These are phyloP conservation scores for Calcarius ornatus DNA, from an alignment of 2,113 vertebrate genomes.

Conservation along the genomic window DNA sequence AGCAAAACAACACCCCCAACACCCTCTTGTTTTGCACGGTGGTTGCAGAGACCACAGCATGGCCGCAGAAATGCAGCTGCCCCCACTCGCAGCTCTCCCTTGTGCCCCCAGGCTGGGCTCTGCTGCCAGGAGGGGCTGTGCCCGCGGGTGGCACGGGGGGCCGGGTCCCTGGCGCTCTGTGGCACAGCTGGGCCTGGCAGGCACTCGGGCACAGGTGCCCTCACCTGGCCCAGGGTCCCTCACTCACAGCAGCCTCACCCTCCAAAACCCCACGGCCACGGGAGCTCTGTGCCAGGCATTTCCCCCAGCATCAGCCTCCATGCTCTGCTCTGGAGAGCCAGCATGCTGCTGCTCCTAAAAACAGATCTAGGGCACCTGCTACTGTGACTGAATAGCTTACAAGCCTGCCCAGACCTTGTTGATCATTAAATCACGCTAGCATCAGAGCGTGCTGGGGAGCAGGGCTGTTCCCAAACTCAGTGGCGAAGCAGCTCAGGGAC, in stretches of 20 bases:
- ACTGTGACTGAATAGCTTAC: neutral
- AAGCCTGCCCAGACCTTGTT: neutral
- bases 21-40: neutral
- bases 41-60: rapidly evolving
- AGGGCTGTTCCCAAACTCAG: rapidly evolving
- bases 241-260: rapidly evolving
- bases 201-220: neutral
- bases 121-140: neutral
- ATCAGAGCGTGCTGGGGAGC: neutral
- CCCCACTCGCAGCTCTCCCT: neutral
- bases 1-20: neutral
- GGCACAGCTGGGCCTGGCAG: neutral
- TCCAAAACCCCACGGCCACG: rapidly evolving
- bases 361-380: neutral
- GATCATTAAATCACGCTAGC: neutral
- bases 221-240: neutral
- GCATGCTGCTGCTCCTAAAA: neutral
- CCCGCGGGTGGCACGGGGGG: rapidly evolving
- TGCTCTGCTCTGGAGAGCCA: neutral
- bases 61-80: neutral
- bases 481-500: neutral
- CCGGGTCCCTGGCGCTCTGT: rapidly evolving
- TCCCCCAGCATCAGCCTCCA: neutral
- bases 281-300: neutral
- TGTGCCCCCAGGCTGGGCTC: neutral